Conservation (phyloP, 2,888 invertebrate species). For the Microctonus brassicae region DNA sequence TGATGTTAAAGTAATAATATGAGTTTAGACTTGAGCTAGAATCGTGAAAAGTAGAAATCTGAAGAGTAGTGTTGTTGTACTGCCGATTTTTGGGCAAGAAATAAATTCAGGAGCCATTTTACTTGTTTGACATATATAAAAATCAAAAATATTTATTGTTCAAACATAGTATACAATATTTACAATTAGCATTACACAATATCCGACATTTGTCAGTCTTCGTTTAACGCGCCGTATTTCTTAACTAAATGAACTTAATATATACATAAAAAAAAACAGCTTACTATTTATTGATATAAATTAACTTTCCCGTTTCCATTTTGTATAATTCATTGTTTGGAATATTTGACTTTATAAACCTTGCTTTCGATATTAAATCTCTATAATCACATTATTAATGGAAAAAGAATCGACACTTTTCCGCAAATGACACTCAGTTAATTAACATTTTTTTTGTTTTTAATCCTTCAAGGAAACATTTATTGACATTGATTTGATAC, state of each 20-base stretch:
- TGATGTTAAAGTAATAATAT: no score
- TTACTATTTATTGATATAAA: no score
- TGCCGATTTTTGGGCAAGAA: no score
- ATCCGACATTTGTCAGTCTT: constrained; percentile 56
- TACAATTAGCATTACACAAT: constrained; percentile 50
- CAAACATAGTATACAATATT: constrained; percentile 62
- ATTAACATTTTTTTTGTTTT: not conserved
- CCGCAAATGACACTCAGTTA: not conserved
- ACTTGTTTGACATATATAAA: constrained; percentile 53
- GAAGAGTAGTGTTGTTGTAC: no score
- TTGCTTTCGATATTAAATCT: not conserved
- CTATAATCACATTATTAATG: not conserved
- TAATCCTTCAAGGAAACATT: not conserved
- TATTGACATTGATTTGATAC: not conserved
- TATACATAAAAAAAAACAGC: not conserved
- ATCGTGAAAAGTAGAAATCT: no score
- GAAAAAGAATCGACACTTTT: not conserved
- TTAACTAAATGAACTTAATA: not conserved
- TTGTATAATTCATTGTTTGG: not conserved
- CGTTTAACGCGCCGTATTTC: constrained; percentile 28
- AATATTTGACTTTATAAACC: not conserved
- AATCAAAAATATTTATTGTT: constrained; percentile 68
- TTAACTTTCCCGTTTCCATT: no score
- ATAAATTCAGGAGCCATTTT: not conserved
- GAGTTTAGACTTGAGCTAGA: no score